Evolutionary conservation across 2,113 vertebrate genomes (phyloP).

Genomic region (Ceyx margarethae): DNA sequence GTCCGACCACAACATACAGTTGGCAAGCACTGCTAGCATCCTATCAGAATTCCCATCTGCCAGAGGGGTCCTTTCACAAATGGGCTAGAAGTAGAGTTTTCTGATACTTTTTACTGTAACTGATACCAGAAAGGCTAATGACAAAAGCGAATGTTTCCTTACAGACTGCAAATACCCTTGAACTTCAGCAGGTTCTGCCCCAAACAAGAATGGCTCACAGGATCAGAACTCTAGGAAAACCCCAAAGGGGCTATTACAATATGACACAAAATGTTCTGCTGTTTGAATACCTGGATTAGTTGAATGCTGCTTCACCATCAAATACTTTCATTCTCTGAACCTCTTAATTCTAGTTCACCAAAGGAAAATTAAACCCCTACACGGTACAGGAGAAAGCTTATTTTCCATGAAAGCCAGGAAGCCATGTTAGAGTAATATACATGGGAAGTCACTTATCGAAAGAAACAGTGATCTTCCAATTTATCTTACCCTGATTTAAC

Average conservation of each 20-base stretch:
- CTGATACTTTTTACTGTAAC: not conserved
- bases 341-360: not conserved
- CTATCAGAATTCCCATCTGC: not conserved
- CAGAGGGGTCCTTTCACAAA: not conserved
- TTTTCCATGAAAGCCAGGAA: not conserved
- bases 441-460: not conserved
- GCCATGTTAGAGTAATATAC: not conserved
- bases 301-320: not conserved
- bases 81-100: not conserved
- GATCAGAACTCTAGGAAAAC: not conserved
- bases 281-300: not conserved
- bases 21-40: not conserved
- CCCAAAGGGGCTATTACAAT: not conserved
- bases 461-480: not conserved
- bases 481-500: not conserved
- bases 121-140: not conserved
- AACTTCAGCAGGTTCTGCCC: not conserved
- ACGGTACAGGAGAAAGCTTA: not conserved
- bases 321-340: not conserved
- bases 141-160: not conserved
- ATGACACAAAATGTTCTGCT: not conserved
- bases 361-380: not conserved
- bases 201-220: not conserved
- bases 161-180: not conserved
- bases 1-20: not conserved